Conservation (phyloP, 1,140 invertebrate species). For the Meloidogyne hapla region DNA sequence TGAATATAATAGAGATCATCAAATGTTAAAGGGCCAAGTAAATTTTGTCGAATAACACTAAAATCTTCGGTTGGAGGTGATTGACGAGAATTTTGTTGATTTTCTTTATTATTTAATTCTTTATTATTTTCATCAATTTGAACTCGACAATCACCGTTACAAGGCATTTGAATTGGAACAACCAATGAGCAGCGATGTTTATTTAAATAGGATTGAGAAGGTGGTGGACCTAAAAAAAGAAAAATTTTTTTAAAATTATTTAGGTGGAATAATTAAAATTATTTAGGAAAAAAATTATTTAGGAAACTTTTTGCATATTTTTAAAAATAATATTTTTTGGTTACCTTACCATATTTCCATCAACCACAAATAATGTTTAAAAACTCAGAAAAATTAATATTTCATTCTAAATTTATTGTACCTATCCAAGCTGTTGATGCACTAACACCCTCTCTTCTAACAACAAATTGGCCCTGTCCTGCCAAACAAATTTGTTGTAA, state of each 20-base stretch:
- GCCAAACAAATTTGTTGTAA: slow-evolving; percentile 6
- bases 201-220: neutral
- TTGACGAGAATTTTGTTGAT: neutral
- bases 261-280: too few species aligned
- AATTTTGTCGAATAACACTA: slow-evolving; percentile 23
- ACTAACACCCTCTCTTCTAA: slow-evolving; percentile 5
- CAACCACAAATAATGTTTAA: too few species aligned
- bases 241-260: neutral
- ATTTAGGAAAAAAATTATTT: too few species aligned
- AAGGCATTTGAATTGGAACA: slow-evolving; percentile 23
- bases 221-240: neutral
- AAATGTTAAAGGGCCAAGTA: slow-evolving; percentile 28
- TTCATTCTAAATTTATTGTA: too few species aligned
- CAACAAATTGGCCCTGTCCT: slow-evolving; percentile 17
- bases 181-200: slow-evolving; percentile 22
- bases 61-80: neutral
- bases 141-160: neutral
- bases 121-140: slow-evolving; percentile 10
- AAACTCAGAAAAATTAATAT: too few species aligned
- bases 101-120: neutral
- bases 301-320: too few species aligned
- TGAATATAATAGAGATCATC: slow-evolving; percentile 32
- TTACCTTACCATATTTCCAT: too few species aligned
- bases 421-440: slow-evolving; percentile 7
- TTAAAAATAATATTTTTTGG: too few species aligned